Evolutionary conservation across 1,140 invertebrate species (phyloP).

Genomic region (Drosophila nebulosa): DNA sequence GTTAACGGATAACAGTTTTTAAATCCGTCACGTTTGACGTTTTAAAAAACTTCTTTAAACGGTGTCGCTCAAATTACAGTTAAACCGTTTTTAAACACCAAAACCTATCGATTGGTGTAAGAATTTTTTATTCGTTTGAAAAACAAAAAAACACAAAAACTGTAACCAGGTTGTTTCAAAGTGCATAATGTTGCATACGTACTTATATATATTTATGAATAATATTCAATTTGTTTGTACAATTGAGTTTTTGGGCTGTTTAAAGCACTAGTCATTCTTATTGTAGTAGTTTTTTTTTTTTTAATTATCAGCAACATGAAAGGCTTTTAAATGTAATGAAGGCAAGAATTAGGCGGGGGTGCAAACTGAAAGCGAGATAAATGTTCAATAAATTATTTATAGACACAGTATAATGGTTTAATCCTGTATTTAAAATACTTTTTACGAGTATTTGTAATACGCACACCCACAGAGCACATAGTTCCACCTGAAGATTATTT

Average conservation of each 20-base stretch:
- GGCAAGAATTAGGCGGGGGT: not conserved
- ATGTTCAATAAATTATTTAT: not conserved
- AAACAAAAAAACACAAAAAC: slow-evolving; percentile 30
- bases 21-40: too few relatives aligned
- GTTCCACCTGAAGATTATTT: not conserved
- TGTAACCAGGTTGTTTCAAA: slow-evolving; percentile 63
- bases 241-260: slow-evolving; percentile 47
- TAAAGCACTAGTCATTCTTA: slow-evolving; percentile 61
- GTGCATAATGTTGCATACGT: slow-evolving; percentile 41
- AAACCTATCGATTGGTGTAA: not conserved
- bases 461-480: not conserved
- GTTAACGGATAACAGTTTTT: not conserved
- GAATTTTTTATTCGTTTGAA: not conserved
- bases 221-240: slow-evolving; percentile 23
- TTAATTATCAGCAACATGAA: slow-evolving; percentile 43
- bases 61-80: not conserved
- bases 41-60: too few relatives aligned
- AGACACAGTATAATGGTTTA: too few relatives aligned
- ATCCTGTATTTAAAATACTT: not conserved
- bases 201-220: slow-evolving; percentile 43
- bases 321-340: slow-evolving; percentile 51
- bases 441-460: not conserved
- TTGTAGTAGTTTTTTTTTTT: slow-evolving; percentile 35
- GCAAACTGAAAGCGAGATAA: not conserved
- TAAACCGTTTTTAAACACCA: not conserved